Conservation (phyloP, 2,113 vertebrate species). For the Entomyzon cyanotis region DNA sequence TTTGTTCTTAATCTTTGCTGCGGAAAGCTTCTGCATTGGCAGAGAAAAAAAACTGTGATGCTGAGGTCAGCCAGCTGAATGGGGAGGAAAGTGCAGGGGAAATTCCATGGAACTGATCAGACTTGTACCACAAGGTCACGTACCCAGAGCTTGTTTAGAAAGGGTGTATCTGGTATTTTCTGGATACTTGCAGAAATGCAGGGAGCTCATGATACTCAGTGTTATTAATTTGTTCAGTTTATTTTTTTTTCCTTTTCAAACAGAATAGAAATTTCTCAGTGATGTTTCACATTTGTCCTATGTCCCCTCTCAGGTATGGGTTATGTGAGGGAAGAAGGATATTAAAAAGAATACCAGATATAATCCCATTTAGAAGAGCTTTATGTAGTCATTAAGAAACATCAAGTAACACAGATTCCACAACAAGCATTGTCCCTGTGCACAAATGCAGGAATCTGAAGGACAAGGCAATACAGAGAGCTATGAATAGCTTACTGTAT, state of each 20-base stretch:
- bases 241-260: background rate
- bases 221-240: background rate
- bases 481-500: background rate
- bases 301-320: background rate
- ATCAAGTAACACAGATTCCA: background rate
- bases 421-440: background rate
- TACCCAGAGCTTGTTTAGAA: background rate
- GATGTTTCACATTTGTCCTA: background rate
- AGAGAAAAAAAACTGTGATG: background rate
- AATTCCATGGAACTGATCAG: background rate
- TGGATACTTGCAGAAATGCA: background rate
- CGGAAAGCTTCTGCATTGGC: background rate
- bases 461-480: background rate
- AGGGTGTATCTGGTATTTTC: slow-evolving; percentile 2
- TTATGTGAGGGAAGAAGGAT: background rate
- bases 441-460: background rate
- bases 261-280: background rate
- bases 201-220: background rate
- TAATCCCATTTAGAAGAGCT: background rate
- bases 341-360: background rate
- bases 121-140: background rate
- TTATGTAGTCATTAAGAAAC: background rate
- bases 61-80: background rate
- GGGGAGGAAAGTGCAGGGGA: background rate
- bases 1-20: background rate